Evolutionary conservation across 1,140 invertebrate species (phyloP), one percentile per base, ranked within the genome.

Genomic region (Brachionus rotundiformis): DNA sequence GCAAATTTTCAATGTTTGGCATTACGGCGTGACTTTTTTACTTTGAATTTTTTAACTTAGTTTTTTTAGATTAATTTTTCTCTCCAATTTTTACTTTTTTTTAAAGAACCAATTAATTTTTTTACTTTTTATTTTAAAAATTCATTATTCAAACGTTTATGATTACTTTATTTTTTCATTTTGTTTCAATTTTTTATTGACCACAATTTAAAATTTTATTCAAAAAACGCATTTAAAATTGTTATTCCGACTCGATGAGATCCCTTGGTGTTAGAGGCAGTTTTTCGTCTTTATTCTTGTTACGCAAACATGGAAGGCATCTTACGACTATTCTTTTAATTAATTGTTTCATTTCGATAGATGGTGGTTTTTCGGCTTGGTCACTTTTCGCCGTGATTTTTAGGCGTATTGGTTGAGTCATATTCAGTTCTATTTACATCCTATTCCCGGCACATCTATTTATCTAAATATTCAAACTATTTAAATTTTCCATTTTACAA

Each of bases 301-400:
- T 16, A 10, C 76, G 47, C 29, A 59, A 11, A 63, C 76, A 79
- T 19, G 76, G 76, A 11, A 79, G 31, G 29, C 76, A 79, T 25
- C 47, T 47, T n/a, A 23, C 31, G 19, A 79, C 27, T 2, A 79
- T 25, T 19, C 76, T 44, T 41, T 79, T 79, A 13, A 79, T 54
- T 13, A 79, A 79, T n/a, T 59, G 47, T 59, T 79, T 79, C 76
- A 79, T 79, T 25, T 79, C 76, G n/a, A 79, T 36, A 29, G 76
- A 59, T 23, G 76, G 76, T 8, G 76, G 76, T 23, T 79, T 79
- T 63, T 79, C 76, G 19, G 76, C 47, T 8, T 41, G 47, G 3
- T 44, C 29, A 10, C 47, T 59, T 23, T 54, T 79, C 6, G 76
- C 76, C 31, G 76, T 79, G 7, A 79, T 63, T 31, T 63, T 79